Base-by-base conservation (phyloP, 2,113 vertebrate species). In the Upupa epops region DNA sequence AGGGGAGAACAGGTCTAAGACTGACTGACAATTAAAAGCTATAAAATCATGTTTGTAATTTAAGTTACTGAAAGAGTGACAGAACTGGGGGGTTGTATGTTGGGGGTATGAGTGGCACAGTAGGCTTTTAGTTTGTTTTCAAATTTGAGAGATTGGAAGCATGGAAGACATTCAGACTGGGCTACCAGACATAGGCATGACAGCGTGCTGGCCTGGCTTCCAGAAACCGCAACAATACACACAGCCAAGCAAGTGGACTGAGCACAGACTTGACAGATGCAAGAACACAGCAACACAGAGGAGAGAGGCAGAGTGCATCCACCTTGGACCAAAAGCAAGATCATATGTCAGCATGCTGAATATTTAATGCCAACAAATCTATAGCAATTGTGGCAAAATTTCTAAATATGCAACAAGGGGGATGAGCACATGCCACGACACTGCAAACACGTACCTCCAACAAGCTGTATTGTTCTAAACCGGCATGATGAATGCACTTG, bases 21-120 rank as follows among this genome's bases (percentile, higher is more conserved):
- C 85, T 60, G 91, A 94, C 68, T 86, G 87, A 95, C 93, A 94
- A 95, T 95, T 90, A 96, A 92, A 92, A 96, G 70, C 82, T 64
- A 88, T 31, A 55, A 69, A 89, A 86, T 51, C 37, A 25, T 10
- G 66, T 94, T 74, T 94, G 91, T 83, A 86, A 93, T 93, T 94
- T 79, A 91, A 93, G 88, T 94, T 63, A 76, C 52, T 45, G 17
- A 46, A 56, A 69, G 16, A 90, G 83, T 59, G 89, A 87, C 71
- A 82, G 80, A 85, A 79, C 4, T 72, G 42, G 64, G 78, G 94
- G 56, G 79, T 13, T 63, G 55, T 17, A 26, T 3, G 4, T 65
- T 77, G 79, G n/a, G 55, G 51, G 1, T 70, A 55, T 18, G 77
- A 71, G 81, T 42, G 42, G 60, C 68, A 92, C 24, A 31, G 73